These are phyloP conservation scores for Lobophora halterata DNA, from an alignment of 2,888 invertebrate genomes.

Conservation along the genomic window DNA sequence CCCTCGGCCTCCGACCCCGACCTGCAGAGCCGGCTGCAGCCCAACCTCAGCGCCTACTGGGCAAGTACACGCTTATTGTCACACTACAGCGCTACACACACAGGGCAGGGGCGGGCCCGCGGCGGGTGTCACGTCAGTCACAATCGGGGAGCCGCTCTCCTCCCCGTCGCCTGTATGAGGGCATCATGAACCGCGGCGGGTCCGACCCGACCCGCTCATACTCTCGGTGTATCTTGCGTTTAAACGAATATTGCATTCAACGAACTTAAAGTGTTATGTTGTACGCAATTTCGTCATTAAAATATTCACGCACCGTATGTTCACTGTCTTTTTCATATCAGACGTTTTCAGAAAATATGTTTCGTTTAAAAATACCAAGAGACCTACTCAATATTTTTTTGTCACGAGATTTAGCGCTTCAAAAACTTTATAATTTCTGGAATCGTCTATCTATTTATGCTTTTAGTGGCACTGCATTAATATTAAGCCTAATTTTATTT, in stretches of 20 bases:
- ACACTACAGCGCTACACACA: too few species aligned
- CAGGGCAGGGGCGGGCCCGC: too few species aligned
- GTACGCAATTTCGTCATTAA: constrained; percentile 4
- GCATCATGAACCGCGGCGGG: too few species aligned
- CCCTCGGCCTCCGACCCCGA: constrained; percentile 72
- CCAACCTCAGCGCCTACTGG: constrained; percentile 66
- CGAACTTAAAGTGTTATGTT: too few species aligned
- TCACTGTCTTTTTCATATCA: constrained; percentile 9
- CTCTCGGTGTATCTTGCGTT: too few species aligned
- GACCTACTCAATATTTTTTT: background rate
- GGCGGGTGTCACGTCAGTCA: too few species aligned
- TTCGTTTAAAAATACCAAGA: background rate
- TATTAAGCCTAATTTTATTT: too few species aligned
- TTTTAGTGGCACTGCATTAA: constrained; percentile 8
- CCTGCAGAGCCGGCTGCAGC: constrained; percentile 63
- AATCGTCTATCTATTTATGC: constrained; percentile 11
- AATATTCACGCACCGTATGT: constrained; percentile 1
- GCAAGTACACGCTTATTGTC: constrained; percentile 55
- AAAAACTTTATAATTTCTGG: background rate
- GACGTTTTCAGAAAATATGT: constrained; percentile 1
- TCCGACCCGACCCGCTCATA: too few species aligned
- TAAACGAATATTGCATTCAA: too few species aligned
- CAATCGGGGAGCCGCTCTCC: too few species aligned
- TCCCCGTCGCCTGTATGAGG: too few species aligned
- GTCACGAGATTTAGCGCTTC: background rate